These are phyloP conservation scores for Xiphorhynchus elegans DNA, from an alignment of 2,113 vertebrate genomes.

Conservation along the genomic window DNA sequence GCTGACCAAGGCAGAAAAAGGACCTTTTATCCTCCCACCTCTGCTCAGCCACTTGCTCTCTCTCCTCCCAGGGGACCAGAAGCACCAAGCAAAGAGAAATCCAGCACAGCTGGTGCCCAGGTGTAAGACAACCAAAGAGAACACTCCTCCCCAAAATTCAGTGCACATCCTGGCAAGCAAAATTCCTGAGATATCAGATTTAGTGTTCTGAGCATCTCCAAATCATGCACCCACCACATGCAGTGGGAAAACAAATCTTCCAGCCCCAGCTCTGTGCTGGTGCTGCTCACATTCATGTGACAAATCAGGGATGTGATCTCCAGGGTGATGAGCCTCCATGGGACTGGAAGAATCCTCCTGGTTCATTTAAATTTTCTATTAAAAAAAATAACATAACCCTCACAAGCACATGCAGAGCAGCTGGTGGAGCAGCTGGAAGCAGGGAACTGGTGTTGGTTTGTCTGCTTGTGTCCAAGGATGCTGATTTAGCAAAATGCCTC, in stretches of 20 bases:
- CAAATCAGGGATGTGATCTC: neutral
- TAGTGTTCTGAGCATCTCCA: neutral
- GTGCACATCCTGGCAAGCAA: fast-evolving
- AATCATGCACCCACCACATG: neutral
- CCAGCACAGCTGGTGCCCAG: neutral
- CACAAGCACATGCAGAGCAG: neutral
- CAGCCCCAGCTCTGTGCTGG: neutral
- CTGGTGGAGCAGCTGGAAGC: neutral
- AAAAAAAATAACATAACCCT: neutral
- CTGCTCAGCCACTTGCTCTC: neutral
- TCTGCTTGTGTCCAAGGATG: neutral
- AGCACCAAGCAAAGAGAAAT: neutral
- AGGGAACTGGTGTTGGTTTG: neutral
- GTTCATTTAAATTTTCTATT: neutral
- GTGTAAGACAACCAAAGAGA: neutral
- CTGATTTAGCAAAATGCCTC: neutral
- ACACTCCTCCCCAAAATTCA: fast-evolving
- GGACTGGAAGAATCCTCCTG: neutral
- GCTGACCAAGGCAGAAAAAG: neutral
- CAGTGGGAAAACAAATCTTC: neutral
- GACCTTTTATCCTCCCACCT: neutral
- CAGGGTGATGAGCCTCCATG: neutral
- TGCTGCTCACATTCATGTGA: fast-evolving
- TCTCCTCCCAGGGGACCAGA: neutral
- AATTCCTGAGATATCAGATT: neutral